These are phyloP conservation scores for Tenthredo notha DNA, from an alignment of 2,888 invertebrate species.

Conservation along the genomic window DNA sequence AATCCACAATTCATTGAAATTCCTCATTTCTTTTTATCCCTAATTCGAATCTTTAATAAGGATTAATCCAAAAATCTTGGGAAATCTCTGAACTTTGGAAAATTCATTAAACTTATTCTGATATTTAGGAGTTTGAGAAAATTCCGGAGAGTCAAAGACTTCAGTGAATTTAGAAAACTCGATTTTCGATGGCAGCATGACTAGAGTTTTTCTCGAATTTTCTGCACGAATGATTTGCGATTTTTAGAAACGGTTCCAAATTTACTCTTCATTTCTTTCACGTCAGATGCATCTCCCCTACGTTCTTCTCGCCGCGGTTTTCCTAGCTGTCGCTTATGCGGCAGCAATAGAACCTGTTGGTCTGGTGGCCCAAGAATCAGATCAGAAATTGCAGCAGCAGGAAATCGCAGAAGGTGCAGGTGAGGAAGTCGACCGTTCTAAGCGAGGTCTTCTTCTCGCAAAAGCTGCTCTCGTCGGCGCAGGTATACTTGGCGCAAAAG, in stretches of 20 bases:
- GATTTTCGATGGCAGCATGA: too few species aligned
- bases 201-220: too few species aligned
- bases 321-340: constrained; percentile 62
- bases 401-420: not conserved
- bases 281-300: constrained; percentile 63
- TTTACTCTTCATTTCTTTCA: not conserved
- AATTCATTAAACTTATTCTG: not conserved
- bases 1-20: too few species aligned
- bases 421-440: constrained; percentile 56
- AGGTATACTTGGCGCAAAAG: constrained; percentile 61
- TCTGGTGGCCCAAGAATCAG: constrained; percentile 8
- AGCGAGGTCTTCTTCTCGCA: constrained; percentile 63
- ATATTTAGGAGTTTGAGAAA: too few species aligned
- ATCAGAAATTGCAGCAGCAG: constrained; percentile 1
- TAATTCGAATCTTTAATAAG: not conserved
- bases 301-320: constrained; percentile 55
- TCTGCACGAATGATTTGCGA: too few species aligned
- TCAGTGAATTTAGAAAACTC: too few species aligned
- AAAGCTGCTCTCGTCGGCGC: constrained; percentile 65
- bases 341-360: constrained; percentile 53
- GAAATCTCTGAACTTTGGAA: not conserved
- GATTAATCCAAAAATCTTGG: not conserved
- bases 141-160: too few species aligned
- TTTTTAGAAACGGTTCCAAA: not conserved
- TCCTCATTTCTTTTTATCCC: not conserved